Conservation (phyloP, 2,113 vertebrate genomes). For the Phalacrocorax pelagicus region DNA sequence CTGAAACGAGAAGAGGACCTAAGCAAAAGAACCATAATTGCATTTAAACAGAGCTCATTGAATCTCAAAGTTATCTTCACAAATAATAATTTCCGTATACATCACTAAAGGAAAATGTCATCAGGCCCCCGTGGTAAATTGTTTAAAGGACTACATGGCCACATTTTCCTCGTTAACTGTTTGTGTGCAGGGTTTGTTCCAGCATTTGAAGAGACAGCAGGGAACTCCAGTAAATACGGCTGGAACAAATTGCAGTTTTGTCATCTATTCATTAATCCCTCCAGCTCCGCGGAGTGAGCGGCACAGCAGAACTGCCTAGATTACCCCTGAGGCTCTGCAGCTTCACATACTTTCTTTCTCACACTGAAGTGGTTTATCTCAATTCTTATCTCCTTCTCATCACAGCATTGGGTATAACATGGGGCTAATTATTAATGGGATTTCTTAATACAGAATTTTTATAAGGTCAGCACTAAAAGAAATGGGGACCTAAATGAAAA, state of each 20-base stretch:
- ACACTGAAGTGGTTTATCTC: not conserved
- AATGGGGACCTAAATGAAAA: not conserved
- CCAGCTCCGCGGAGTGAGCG: no score
- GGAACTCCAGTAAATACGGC: not conserved
- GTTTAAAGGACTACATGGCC: not conserved
- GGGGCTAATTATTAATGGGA: not conserved
- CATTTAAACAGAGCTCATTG: conserved; percentile 8
- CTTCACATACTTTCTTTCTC: not conserved
- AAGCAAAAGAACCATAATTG: not conserved
- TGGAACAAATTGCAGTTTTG: not conserved
- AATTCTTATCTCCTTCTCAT: not conserved
- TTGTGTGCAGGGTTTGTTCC: not conserved
- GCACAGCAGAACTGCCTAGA: not conserved
- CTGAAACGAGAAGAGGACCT: not conserved
- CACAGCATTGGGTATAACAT: not conserved
- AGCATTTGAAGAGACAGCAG: not conserved
- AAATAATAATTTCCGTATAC: conserved; percentile 39
- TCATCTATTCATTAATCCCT: not conserved
- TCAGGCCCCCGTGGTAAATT: not conserved
- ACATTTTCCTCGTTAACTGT: not conserved
- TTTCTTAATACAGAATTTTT: not conserved
- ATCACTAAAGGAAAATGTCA: conserved; percentile 28
- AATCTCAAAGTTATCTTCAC: conserved; percentile 28
- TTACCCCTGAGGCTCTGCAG: not conserved
- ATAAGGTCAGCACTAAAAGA: not conserved